Conservation (phyloP, 2,888 invertebrate genomes). For the Chrysopilus asiliformis region DNA sequence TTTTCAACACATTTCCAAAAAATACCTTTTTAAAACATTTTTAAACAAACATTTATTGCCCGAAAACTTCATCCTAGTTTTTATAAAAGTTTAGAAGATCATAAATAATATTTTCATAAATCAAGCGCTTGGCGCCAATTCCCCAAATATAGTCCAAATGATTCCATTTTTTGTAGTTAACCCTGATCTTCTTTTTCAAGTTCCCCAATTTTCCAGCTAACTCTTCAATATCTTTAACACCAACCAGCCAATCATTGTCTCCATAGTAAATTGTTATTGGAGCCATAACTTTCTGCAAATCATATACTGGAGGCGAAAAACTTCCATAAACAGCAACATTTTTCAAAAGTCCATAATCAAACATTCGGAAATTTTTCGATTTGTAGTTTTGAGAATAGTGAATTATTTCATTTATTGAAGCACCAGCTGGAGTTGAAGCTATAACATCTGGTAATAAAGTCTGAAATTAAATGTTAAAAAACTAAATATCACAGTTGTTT, state of each 20-base stretch:
- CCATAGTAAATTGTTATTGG: constrained; percentile 48
- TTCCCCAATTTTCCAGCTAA: constrained; percentile 14
- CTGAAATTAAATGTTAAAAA: constrained; percentile 25
- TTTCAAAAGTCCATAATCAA: constrained; percentile 36
- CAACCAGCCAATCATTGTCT: constrained; percentile 44
- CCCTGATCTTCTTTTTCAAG: constrained; percentile 25
- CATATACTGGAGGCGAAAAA: constrained; percentile 40
- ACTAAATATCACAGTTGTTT: constrained; percentile 1
- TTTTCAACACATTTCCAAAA: no score
- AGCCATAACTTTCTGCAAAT: constrained; percentile 38
- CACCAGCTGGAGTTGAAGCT: constrained; percentile 46
- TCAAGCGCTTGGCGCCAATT: no score
- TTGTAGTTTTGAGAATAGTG: constrained; percentile 44
- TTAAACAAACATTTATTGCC: no score
- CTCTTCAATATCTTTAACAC: constrained; percentile 35
- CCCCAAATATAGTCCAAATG: constrained; percentile 55
- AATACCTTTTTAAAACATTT: no score
- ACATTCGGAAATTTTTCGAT: constrained; percentile 38
- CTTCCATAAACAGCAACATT: constrained; percentile 40
- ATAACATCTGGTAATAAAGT: constrained; percentile 45
- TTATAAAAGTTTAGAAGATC: no score
- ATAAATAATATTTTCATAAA: no score
- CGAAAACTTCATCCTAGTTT: no score
- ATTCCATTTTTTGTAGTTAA: constrained; percentile 37
- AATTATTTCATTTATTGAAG: constrained; percentile 46